Conservation (phyloP, 2,797 vertebrate species). For the Hybognathus amarus region DNA sequence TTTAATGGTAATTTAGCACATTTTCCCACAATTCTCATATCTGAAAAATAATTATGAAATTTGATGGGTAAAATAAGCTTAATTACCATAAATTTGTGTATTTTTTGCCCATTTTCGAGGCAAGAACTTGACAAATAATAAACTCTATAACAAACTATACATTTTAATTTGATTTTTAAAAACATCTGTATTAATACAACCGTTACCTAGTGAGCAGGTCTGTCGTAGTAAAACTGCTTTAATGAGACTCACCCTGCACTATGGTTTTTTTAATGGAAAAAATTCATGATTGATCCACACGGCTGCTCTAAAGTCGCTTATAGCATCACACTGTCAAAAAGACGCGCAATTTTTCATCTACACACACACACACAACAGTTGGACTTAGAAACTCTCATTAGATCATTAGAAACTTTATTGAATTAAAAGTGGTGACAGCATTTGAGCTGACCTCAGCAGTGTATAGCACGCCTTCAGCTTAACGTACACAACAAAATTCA, state of each 20-base stretch:
- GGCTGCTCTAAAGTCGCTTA: neutral
- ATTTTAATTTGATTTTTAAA: neutral
- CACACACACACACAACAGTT: neutral
- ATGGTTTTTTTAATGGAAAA: neutral
- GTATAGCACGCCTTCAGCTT: conserved; percentile 33
- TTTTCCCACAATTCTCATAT: neutral
- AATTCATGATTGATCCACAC: conserved; percentile 2
- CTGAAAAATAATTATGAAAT: neutral
- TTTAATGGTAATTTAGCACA: neutral
- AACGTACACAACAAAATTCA: conserved; percentile 26
- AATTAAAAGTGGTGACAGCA: conserved; percentile 64
- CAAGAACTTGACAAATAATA: neutral
- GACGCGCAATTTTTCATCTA: neutral
- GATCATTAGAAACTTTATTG: conserved; percentile 64
- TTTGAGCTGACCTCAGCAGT: conserved; percentile 48
- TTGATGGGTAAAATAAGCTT: too few relatives aligned
- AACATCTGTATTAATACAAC: neutral
- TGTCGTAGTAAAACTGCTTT: neutral
- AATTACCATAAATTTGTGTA: too few relatives aligned
- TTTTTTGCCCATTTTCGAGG: neutral
- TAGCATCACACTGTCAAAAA: neutral
- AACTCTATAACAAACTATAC: neutral
- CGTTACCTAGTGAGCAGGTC: neutral
- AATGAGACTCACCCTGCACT: neutral
- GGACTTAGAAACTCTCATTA: too few relatives aligned